Base-by-base conservation (phyloP, 2,113 vertebrate genomes). In the Cricetomys ansorgei region DNA sequence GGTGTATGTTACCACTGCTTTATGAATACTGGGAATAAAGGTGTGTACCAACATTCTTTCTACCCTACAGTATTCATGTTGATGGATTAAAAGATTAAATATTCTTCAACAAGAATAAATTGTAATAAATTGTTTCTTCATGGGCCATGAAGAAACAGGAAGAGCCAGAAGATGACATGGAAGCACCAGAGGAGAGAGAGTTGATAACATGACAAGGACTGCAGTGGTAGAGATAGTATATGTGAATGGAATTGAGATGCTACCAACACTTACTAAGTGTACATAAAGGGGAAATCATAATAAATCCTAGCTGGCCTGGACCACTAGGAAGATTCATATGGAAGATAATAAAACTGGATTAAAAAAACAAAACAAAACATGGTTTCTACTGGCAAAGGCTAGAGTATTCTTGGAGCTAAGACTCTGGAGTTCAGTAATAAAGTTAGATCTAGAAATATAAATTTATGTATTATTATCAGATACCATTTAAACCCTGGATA, bases 361-460 rank as follows among this genome's bases (percentile, higher is more conserved):
- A 88, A 89, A 94, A n/a, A 94, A 97, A 89, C 29, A n/a, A n/a
- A n/a, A n/a, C n/a, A n/a, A n/a, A n/a, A n/a, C 13, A 57, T 50
- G 23, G 43, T n/a, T 81, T 95, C 43, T 87, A 10, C 67, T 77
- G 25, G 67, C 40, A 15, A 62, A 48, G 53, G 81, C 59, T 86
- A 93, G 23, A 91, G 81, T 62, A 12, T 37, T 48, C 3, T 81
- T 91, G 43, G 15, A 88, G 40, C 79, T 69, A 81, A 5, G 48
- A 90, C 7, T 43, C 37, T 34, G 59, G 19, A 83, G 8, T 86
- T 76, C 25, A 86, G 5, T 65, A 48, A 45, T n/a, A 64, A 70
- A 72, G 40, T 77, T n/a, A 73, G 29, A 92, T 4, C 16, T 76
- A 6, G 27, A 93, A 93, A 87, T 84, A 85, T 6, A 90, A 92